phyloP scores from a whole-genome alignment of 2,888 invertebrate species.

The Calliopum simillimum region DNA sequence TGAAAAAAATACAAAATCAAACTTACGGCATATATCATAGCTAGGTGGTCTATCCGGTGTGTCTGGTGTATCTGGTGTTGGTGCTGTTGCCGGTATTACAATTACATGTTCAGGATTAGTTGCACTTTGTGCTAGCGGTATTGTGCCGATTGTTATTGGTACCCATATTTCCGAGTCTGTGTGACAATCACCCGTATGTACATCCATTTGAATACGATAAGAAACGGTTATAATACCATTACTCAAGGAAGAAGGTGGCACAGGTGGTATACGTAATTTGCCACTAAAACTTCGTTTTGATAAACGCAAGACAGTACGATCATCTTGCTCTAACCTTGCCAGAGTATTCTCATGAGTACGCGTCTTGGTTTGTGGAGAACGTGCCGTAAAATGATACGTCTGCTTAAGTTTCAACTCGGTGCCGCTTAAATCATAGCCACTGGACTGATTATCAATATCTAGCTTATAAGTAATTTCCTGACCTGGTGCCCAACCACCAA shows the following conservation, averaged over 20 bases:
- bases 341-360: slow-evolving; percentile 40
- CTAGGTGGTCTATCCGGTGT: slow-evolving; percentile 46
- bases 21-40: slow-evolving; percentile 49
- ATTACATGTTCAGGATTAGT: slow-evolving; percentile 44
- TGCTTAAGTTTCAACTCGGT: slow-evolving; percentile 48
- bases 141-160: slow-evolving; percentile 55
- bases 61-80: slow-evolving; percentile 41
- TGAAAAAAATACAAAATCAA: too few species aligned
- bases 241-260: slow-evolving; percentile 50
- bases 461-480: slow-evolving; percentile 75
- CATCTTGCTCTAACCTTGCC: slow-evolving; percentile 10
- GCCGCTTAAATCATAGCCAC: slow-evolving; percentile 52
- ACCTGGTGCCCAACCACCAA: slow-evolving; percentile 78
- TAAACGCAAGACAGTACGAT: slow-evolving; percentile 44
- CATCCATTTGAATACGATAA: slow-evolving; percentile 45
- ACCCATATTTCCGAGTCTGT: slow-evolving; percentile 43
- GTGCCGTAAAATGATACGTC: slow-evolving; percentile 47
- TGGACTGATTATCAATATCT: slow-evolving; percentile 78
- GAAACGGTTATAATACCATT: slow-evolving; percentile 46
- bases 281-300: slow-evolving; percentile 49
- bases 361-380: slow-evolving; percentile 42
- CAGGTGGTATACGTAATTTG: slow-evolving; percentile 48
- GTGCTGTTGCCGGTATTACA: slow-evolving; percentile 50
- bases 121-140: slow-evolving; percentile 52
- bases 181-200: slow-evolving; percentile 45